phyloP scores from a whole-genome alignment of 2,888 invertebrate genomes.

The Saturnia pavonia region DNA sequence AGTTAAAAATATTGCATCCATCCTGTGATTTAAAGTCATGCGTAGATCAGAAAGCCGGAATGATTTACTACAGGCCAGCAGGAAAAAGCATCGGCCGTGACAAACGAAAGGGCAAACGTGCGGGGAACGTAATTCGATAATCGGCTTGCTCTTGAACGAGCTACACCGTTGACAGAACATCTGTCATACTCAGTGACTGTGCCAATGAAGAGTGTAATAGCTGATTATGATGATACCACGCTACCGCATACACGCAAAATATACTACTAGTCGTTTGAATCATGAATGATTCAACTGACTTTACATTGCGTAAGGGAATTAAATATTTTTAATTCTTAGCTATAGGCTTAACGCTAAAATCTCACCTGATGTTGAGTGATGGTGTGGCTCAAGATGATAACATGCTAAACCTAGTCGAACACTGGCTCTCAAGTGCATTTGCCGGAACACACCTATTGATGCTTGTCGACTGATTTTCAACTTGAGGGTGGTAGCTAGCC shows the following conservation, averaged over 20 bases:
- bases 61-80: slow-evolving; percentile 18
- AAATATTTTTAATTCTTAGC: not conserved
- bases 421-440: too few relatives aligned
- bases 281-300: not conserved
- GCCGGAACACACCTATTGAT: too few relatives aligned
- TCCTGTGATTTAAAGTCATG: slow-evolving; percentile 25
- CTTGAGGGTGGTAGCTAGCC: too few relatives aligned
- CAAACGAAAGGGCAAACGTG: slow-evolving; percentile 74
- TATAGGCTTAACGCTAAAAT: too few relatives aligned
- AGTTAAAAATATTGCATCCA: slow-evolving; percentile 24
- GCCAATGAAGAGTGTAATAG: slow-evolving; percentile 37
- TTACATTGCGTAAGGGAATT: not conserved
- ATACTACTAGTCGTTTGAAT: not conserved
- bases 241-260: slow-evolving; percentile 9
- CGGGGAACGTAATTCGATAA: slow-evolving; percentile 78
- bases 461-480: too few relatives aligned
- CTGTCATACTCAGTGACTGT: slow-evolving; percentile 59
- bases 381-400: too few relatives aligned
- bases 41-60: slow-evolving; percentile 13
- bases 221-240: slow-evolving; percentile 22
- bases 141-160: slow-evolving; percentile 74
- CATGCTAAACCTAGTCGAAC: too few relatives aligned
- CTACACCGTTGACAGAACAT: slow-evolving; percentile 53
- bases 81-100: slow-evolving; percentile 71
- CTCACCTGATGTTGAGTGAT: too few relatives aligned